These are phyloP conservation scores for Lepisosteus osseus DNA, from an alignment of 2,113 vertebrate genomes.

Conservation along the genomic window DNA sequence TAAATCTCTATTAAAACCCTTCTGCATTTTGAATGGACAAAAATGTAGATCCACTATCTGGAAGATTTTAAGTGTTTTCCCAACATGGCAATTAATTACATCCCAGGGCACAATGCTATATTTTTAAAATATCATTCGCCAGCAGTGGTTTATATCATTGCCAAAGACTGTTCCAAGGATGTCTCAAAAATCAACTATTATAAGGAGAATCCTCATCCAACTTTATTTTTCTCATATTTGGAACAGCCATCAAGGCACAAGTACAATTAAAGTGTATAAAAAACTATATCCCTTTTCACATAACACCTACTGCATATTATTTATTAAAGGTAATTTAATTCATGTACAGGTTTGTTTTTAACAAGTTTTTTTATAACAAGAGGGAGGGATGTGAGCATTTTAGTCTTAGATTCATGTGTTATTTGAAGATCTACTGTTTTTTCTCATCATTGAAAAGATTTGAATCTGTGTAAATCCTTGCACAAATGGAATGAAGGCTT, in stretches of 20 bases:
- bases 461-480: too few relatives aligned
- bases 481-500: too few relatives aligned
- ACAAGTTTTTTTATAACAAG: too few relatives aligned
- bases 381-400: too few relatives aligned
- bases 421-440: too few relatives aligned
- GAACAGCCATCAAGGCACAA: not conserved
- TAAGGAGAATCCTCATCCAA: constrained; percentile 34
- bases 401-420: too few relatives aligned
- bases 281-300: not conserved
- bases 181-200: constrained; percentile 36
- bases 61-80: constrained; percentile 59
- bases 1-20: constrained; percentile 81
- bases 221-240: not conserved
- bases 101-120: constrained; percentile 59
- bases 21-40: constrained; percentile 64
- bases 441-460: too few relatives aligned
- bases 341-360: too few relatives aligned
- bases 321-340: too few relatives aligned
- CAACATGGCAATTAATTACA: constrained; percentile 68
- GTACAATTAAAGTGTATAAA: not conserved
- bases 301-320: too few relatives aligned
- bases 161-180: constrained; percentile 37
- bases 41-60: constrained; percentile 66
- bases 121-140: constrained; percentile 56
- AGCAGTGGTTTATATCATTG: constrained; percentile 52